These are phyloP conservation scores for Eulemur albifrons DNA, from an alignment of 2,797 vertebrate species.

Conservation along the genomic window DNA sequence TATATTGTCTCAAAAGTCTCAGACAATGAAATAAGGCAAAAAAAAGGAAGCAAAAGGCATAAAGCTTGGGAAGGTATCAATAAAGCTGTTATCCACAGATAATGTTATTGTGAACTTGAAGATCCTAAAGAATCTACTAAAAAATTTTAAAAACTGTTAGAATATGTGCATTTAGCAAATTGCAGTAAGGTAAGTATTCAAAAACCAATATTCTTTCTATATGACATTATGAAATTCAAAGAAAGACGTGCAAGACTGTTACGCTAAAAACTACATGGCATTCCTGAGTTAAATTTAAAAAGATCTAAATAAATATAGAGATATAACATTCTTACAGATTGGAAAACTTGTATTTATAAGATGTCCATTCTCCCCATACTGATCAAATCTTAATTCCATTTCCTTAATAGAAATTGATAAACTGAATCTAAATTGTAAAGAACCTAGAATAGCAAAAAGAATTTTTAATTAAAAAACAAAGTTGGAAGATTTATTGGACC, in stretches of 20 bases:
- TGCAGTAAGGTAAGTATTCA: background rate
- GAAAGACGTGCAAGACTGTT: background rate
- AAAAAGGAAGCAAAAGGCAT: background rate
- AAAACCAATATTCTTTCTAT: background rate
- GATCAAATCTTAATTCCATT: background rate
- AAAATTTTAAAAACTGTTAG: background rate
- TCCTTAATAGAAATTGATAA: slow-evolving; percentile 4
- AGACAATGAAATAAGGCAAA: background rate
- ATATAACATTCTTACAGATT: slow-evolving; percentile 4
- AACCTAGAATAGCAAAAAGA: background rate
- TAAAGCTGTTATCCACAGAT: background rate
- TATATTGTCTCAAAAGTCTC: background rate
- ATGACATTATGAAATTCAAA: background rate
- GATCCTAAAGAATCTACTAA: background rate
- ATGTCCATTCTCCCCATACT: background rate
- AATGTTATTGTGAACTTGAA: slow-evolving; percentile 32
- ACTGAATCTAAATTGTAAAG: background rate
- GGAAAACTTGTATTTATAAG: slow-evolving; percentile 4
- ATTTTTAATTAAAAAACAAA: slow-evolving; percentile 30
- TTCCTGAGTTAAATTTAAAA: slow-evolving; percentile 14
- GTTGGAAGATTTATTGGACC: background rate
- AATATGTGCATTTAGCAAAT: background rate
- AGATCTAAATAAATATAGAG: slow-evolving; percentile 4
- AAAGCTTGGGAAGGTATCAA: background rate
- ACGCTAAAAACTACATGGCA: background rate